Base-by-base conservation (phyloP, 2,797 vertebrate species). In the Bradypodion ventrale region DNA sequence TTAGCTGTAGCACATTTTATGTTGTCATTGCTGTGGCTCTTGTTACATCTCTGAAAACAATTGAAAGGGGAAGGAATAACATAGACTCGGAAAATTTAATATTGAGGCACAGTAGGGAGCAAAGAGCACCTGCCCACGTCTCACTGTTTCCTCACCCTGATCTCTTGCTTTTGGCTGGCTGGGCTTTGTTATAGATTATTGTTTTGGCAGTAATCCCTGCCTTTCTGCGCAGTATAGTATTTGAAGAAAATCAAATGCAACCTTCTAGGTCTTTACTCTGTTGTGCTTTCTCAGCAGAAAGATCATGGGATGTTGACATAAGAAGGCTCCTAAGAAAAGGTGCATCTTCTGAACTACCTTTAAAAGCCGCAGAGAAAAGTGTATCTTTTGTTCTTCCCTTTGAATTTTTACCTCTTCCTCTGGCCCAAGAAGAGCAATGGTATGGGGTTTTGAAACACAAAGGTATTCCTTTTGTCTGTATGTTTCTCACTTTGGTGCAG, bases 361-460 rank as follows among this genome's bases (percentile, higher is more conserved):
- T 32, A 86, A 76, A 78, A 87, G 56, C 32, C 74, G 15, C 76
- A 83, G 80, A 5, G 21, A 42, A 78, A 82, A 7, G n/a, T 84
- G 8, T 37, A 68, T 32, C 25, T 59, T 74, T 44, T 8, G 12
- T 77, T 52, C 81, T 89, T 70, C 60, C 42, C 74, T 32, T 59
- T 62, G 82, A 49, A 74, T 27, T 84, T 76, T 84, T 75, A 60
- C 25, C 27, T 42, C 35, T 29, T 59, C 74, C 56, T 77, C 37
- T 29, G 70, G 21, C 32, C 44, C 40, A 35, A 23, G 59, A 16
- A 74, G 56, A 37, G 23, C 25, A 49, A 40, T 72, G 15, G 32
- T 29, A 72, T 37, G 19, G 25, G 52, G n/a, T 60, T 40, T 23
- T 69, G 21, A 52, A 68, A 42, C 10, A 29, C 75, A 77, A 12